These are phyloP conservation scores for Nyctalus aviator DNA, from an alignment of 2,797 vertebrate species.

Conservation along the genomic window DNA sequence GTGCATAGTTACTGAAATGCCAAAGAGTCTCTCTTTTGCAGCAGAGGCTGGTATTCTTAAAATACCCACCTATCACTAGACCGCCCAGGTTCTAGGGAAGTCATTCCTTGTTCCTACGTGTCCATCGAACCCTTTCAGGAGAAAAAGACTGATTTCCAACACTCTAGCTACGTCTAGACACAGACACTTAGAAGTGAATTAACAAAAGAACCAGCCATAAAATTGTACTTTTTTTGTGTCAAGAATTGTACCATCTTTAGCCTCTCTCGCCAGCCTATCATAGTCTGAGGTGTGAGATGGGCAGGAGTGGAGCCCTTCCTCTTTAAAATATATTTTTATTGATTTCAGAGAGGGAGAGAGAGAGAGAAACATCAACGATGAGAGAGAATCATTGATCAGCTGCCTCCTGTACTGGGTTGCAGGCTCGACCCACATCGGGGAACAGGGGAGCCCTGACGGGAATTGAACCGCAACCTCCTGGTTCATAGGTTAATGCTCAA, in stretches of 20 bases:
- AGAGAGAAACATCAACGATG: no score
- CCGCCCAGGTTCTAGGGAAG: not conserved
- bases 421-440: no score
- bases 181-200: not conserved
- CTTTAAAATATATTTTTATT: no score
- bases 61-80: not conserved
- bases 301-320: not conserved
- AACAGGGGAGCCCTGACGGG: no score
- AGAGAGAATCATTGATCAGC: no score
- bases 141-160: not conserved
- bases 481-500: no score
- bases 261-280: not conserved
- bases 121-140: not conserved
- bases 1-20: constrained; percentile 45
- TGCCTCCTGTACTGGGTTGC: no score
- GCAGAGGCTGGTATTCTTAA: constrained; percentile 18
- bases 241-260: not conserved
- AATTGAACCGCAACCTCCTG: no score
- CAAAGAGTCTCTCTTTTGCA: not conserved
- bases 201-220: not conserved
- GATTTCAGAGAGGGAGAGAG: no score
- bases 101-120: not conserved
- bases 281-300: not conserved
- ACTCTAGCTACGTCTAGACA: not conserved
- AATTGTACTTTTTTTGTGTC: not conserved